Conservation (phyloP, 2,797 vertebrate genomes). For the Cynopterus sphinx region DNA sequence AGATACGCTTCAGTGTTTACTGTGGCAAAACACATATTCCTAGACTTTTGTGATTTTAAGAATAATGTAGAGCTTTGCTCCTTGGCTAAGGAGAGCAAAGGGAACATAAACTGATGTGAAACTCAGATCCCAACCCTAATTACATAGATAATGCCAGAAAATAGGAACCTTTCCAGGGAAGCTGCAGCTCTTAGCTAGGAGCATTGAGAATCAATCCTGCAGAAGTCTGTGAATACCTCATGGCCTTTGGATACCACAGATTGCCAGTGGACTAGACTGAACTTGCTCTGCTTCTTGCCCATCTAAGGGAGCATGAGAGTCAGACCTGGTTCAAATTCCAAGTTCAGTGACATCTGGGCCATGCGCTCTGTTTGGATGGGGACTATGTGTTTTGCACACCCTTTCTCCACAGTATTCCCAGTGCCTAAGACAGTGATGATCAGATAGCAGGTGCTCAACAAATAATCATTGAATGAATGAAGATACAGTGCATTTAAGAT, state of each 20-base stretch:
- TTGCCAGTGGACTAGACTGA: not conserved
- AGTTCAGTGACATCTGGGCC: not conserved
- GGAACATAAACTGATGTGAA: not conserved
- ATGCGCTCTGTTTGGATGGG: not conserved
- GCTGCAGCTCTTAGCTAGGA: not conserved
- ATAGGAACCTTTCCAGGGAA: not conserved
- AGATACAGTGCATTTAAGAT: not conserved
- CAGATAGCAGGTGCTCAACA: not conserved
- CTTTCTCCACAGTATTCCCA: not conserved
- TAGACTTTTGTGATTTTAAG: not conserved
- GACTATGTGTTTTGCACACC: fast-evolving
- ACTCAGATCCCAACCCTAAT: not conserved
- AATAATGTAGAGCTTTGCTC: not conserved
- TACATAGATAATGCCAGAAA: not conserved
- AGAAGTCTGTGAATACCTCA: fast-evolving
- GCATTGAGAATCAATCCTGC: not conserved
- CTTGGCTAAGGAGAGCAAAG: not conserved
- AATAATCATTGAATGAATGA: not conserved
- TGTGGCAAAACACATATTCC: not conserved
- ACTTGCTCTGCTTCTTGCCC: not conserved
- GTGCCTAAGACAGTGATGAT: not conserved
- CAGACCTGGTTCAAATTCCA: not conserved
- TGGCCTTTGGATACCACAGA: not conserved
- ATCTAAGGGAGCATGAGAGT: not conserved
- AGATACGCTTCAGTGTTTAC: not conserved